These are phyloP conservation scores for Bombus terrestris DNA, from an alignment of 1,140 invertebrate species.

Conservation along the genomic window DNA sequence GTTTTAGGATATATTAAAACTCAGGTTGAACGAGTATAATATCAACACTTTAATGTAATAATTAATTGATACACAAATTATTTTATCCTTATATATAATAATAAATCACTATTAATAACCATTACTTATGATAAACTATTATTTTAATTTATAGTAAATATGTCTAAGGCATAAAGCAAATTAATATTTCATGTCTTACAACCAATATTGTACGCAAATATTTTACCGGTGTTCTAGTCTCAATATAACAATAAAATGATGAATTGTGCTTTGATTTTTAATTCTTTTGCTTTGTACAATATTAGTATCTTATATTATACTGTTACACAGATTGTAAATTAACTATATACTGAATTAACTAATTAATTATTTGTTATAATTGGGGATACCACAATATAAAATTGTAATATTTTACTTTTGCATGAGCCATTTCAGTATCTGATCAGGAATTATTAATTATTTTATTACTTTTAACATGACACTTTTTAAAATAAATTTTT, in stretches of 20 bases:
- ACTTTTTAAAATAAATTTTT: neutral
- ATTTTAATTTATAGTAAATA: constrained; percentile 74
- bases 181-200: constrained; percentile 69
- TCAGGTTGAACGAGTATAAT: constrained; percentile 76
- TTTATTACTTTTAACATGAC: constrained; percentile 9
- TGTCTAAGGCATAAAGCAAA: constrained; percentile 75
- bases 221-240: constrained; percentile 61
- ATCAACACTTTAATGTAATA: constrained; percentile 81
- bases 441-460: neutral
- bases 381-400: constrained; percentile 54
- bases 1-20: constrained; percentile 35
- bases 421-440: constrained; percentile 37
- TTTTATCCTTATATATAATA: constrained; percentile 77
- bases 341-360: constrained; percentile 42
- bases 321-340: constrained; percentile 35
- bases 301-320: constrained; percentile 50
- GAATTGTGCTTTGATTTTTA: constrained; percentile 67
- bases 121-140: constrained; percentile 75
- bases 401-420: constrained; percentile 47
- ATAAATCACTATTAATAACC: constrained; percentile 78
- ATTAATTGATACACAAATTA: constrained; percentile 79
- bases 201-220: constrained; percentile 66
- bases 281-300: constrained; percentile 59
- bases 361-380: constrained; percentile 42
- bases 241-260: constrained; percentile 61